Evolutionary conservation across 2,797 vertebrate species (phyloP), one percentile per base, ranked within the genome.

Genomic region (Crypturellus tataupa): DNA sequence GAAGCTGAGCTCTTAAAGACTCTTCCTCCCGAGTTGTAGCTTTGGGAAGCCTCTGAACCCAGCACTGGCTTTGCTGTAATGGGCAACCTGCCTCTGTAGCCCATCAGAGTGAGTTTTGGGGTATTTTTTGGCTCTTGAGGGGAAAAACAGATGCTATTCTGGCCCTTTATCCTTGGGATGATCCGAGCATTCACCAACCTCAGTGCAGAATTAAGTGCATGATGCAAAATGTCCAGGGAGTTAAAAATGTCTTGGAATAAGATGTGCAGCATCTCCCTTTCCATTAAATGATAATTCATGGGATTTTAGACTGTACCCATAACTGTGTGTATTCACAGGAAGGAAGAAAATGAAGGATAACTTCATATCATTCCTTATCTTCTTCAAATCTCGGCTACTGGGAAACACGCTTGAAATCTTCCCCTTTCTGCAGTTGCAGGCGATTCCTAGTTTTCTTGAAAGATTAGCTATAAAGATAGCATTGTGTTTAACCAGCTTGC

Each of bases 401-500:
- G 55, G 58, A 42, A 20, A 17, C 53, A 53, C 25, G 14, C 49
- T 58, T 59, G 68, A 85, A 75, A 40, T 71, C 63, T 68, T 67
- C 72, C 29, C 31, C 25, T 49, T 78, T 76, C 56, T 14, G 33
- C n/a, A 62, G 31, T 58, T 78, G 40, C 42, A 71, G 55, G 63
- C 68, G 59, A 47, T 81, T 63, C 31, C 65, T 60, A 18, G 47
- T 46, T 89, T 94, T 42, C 55, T 83, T 76, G 64, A 63, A 51
- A 82, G 81, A 71, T 88, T 15, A 81, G n/a, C 80, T 63, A 12
- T 39, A 42, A 79, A 92, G 71, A 25, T 42, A 72, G 55, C 64
- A 6, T 5, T 35, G n/a, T 59, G 44, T 47, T 94, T 89, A 83
- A 91, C 73, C 93, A 86, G 25, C 87, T 73, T 56, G 69, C 78